Percentiles rank a stretch among this genome's conserved stretches.
phyloP scores from a whole-genome alignment of 2,113 vertebrate genomes.

The Regulus satrapa region DNA sequence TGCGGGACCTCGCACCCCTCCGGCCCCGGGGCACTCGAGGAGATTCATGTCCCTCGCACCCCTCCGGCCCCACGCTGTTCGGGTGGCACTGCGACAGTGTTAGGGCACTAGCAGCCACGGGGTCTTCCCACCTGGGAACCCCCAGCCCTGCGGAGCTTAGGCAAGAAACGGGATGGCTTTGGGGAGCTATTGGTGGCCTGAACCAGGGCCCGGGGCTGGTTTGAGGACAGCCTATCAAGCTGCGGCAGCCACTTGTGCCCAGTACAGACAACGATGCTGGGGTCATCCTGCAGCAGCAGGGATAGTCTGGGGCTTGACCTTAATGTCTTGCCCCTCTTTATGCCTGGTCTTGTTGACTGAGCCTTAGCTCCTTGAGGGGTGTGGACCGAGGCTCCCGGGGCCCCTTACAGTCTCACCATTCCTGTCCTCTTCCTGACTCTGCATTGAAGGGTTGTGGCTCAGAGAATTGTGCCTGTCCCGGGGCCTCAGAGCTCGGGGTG shows the following conservation, averaged over 20 bases:
- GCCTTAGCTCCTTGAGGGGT: background rate
- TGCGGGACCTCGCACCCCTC: background rate
- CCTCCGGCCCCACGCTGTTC: background rate
- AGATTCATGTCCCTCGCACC: background rate
- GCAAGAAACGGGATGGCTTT: background rate
- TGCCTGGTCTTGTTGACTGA: background rate
- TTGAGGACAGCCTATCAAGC: background rate
- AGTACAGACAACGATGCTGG: background rate
- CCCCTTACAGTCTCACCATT: background rate
- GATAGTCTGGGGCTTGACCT: background rate
- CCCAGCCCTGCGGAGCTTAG: background rate
- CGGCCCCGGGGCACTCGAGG: background rate
- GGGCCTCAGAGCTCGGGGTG: background rate
- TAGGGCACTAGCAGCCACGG: background rate
- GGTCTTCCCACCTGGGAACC: background rate
- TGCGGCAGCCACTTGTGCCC: background rate
- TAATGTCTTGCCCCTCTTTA: no score
- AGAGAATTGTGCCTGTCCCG: background rate
- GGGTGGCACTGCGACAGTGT: background rate
- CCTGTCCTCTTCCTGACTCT: background rate
- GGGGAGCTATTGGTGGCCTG: background rate
- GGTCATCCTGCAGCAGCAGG: background rate
- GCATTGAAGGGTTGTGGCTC: background rate
- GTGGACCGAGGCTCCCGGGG: fast-evolving
- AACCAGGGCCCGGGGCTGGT: background rate